Percentiles rank a stretch among this genome's conserved stretches.
phyloP scores from a whole-genome alignment of 2,888 invertebrate species.

The Oscheius sp. region DNA sequence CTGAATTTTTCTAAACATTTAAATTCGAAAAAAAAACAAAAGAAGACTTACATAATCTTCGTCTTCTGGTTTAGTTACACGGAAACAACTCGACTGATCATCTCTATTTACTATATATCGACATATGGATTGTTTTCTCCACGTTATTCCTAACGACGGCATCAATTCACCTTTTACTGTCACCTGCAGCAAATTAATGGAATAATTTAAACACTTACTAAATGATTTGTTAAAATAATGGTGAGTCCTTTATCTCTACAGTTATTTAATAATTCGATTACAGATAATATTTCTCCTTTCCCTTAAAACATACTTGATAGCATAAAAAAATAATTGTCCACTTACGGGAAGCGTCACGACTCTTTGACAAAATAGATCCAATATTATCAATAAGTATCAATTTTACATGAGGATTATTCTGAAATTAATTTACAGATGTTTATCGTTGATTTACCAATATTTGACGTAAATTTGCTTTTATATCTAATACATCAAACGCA shows the following conservation, averaged over 20 bases:
- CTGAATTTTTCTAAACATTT: background rate
- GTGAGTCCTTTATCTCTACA: constrained; percentile 35
- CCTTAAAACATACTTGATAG: constrained; percentile 12
- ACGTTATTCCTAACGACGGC: constrained; percentile 1
- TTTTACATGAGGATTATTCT: background rate
- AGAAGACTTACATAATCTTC: constrained; percentile 20
- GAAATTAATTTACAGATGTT: background rate
- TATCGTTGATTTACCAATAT: background rate
- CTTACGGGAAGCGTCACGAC: background rate
- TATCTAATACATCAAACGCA: background rate
- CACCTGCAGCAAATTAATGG: background rate
- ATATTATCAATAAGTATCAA: constrained; percentile 29
- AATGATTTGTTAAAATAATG: constrained; percentile 46
- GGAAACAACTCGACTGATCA: constrained; percentile 12
- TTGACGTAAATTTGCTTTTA: background rate
- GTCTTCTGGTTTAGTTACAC: background rate
- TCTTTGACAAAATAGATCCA: constrained; percentile 25
- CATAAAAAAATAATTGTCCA: background rate
- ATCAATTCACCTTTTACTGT: background rate
- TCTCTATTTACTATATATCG: constrained; percentile 4
- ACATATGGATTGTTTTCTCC: constrained; percentile 1
- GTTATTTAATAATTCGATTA: constrained; percentile 18
- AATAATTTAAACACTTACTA: constrained; percentile 37
- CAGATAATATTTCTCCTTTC: background rate
- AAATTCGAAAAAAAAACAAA: background rate